Conservation (phyloP, 64 coral and sea anemone genomes). For the Dendronephthya gigantea region DNA sequence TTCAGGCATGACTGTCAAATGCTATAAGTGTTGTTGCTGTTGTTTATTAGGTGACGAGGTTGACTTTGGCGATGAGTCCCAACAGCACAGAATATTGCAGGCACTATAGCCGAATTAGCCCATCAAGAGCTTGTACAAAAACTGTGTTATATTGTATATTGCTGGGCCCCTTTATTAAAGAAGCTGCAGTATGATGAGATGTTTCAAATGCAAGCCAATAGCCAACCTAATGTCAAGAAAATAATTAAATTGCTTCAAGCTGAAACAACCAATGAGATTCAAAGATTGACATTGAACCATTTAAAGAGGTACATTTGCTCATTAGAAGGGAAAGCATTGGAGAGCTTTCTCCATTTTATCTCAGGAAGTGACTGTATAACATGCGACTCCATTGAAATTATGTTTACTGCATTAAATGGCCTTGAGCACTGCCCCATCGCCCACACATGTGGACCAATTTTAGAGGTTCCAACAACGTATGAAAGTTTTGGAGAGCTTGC, state of each 20-base stretch:
- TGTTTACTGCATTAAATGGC: neutral
- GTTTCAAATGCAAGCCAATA: neutral
- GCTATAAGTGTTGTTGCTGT: neutral
- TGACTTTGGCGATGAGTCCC: constrained; percentile 17
- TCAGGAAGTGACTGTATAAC: constrained; percentile 15
- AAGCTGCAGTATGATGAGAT: neutral
- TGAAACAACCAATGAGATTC: neutral
- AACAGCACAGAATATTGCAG: neutral
- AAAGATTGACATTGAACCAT: constrained; percentile 13
- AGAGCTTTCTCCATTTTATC: constrained; percentile 22
- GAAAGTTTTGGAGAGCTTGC: constrained; percentile 5
- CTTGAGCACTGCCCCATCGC: neutral
- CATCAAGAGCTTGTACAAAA: constrained; percentile 36
- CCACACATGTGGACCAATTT: constrained; percentile 23
- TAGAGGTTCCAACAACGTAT: constrained; percentile 27
- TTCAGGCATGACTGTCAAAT: neutral
- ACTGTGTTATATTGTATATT: constrained; percentile 16
- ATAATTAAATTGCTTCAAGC: constrained; percentile 12
- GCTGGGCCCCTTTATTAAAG: neutral
- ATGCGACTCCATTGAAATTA: constrained; percentile 7
- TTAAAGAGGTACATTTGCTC: constrained; percentile 2
- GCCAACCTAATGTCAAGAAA: constrained; percentile 30
- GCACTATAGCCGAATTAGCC: constrained; percentile 13
- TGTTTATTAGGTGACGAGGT: neutral
- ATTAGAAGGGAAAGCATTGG: constrained; percentile 3